Percentiles rank a stretch among this genome's conserved stretches.
Conservation (phyloP, 1,140 invertebrate species). For the Delia radicum region DNA sequence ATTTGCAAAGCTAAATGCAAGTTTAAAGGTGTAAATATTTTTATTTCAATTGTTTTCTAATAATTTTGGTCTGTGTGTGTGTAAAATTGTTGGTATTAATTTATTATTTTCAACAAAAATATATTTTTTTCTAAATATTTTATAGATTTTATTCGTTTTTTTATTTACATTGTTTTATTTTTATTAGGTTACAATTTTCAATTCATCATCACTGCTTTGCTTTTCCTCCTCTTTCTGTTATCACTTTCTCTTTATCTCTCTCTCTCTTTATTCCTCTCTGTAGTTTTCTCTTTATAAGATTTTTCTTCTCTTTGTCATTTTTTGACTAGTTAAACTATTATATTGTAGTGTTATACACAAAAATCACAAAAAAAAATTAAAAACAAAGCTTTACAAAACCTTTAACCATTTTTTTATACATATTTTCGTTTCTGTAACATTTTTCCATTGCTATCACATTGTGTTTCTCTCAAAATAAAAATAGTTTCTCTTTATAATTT, state of each 20-base stretch:
- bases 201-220: not conserved
- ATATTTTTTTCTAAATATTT: not conserved
- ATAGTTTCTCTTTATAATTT: not conserved
- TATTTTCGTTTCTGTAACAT: not conserved
- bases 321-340: constrained; percentile 20
- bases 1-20: constrained; percentile 19
- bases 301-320: not conserved
- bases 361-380: constrained; percentile 16
- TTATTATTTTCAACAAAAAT: not conserved
- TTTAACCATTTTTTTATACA: not conserved
- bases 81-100: not conserved
- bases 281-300: not conserved
- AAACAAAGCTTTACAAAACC: constrained; percentile 9
- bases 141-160: not conserved
- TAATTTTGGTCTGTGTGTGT: constrained; percentile 5
- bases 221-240: not conserved
- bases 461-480: not conserved
- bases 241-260: not conserved
- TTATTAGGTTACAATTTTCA: not conserved
- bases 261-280: not conserved
- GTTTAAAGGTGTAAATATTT: constrained; percentile 8
- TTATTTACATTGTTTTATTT: not conserved
- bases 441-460: not conserved
- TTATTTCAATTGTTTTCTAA: not conserved
- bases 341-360: constrained; percentile 17